Base-by-base conservation (phyloP, 2,113 vertebrate species). In the Sisor rabdophorus region DNA sequence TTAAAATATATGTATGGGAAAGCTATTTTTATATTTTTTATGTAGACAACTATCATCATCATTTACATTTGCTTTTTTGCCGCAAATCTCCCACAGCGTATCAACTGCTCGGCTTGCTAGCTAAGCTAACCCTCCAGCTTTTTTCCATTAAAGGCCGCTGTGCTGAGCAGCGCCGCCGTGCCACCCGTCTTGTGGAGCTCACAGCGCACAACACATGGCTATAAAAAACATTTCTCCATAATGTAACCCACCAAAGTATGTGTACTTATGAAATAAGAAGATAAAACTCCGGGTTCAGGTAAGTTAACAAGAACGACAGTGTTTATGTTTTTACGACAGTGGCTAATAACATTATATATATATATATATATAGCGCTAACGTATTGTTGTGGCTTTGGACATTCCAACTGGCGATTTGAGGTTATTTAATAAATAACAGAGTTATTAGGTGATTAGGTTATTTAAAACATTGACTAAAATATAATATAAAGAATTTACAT, bases 251-350 rank as follows among this genome's bases (percentile, higher is more conserved):
- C 19, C 6, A 10, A 22, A 7, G 8, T 11, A 44, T 55, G 28
- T 56, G 58, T 22, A 32, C 50, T 9, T 67, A 47, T 76, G 52
- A 65, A 56, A 40, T 16, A 76, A 67, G 74, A 54, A 76, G 52
- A 44, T 56, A 76, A 68, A 48, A 40, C 24, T 13, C 65, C 53
- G 53, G 74, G 19, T 12, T 58, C 13, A 19, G 52, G 74, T 76
- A 50, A 68, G 74, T 58, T 47, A 48, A 56, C 40, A 16, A 24
- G 12, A 58, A 76, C 22, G 1, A 12, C 12, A 54, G 2, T 67
- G 61, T 20, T 11, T 16, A 47, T 47, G 22, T 15, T 65, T 30
- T 28, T 15, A 12, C 1, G 10, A 22, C 13, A 22, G 74, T 68
- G 48, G 40, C 63, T 32, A 54, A 11, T 24, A 28, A 32, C 3